Evolutionary conservation across 2,797 vertebrate genomes (phyloP), one percentile per base, ranked within the genome.

Genomic region (Lagodon rhomboides): DNA sequence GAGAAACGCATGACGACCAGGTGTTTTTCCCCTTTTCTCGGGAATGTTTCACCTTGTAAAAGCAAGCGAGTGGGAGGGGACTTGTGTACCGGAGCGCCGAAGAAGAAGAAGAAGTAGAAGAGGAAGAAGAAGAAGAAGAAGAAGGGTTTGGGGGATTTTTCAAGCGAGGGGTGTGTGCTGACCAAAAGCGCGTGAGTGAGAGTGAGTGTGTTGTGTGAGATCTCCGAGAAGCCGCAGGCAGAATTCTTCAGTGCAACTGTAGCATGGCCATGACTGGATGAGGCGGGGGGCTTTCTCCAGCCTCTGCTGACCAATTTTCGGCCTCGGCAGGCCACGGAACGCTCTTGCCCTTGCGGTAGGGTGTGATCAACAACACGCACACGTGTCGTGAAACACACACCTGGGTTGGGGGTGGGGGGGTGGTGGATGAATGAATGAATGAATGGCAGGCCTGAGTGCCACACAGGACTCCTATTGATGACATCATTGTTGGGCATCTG

Each of bases 21-120:
- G 94, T 94, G 93, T 91, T 91, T 95, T 95, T 94, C 88, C 89
- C 87, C 83, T 88, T 78, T 89, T 84, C 83, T 88, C 16, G 85
- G 92, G 92, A 94, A 92, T 90, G 90, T 95, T 95, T 95, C 94
- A 95, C 93, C 94, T 95, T 95, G 92, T 95, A 95, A 95, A 96
- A 90, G 87, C 73, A 68, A 82, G 68, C 1, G 70, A 87, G 88
- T 87, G 90, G 93, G 91, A 92, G 87, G 90, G 84, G 82, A 85
- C 83, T 82, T 85, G 89, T 86, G 85, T 86, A 80, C 87, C 47
- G 43, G 22, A 51, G 77, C 43, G 61, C 38, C 11, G 38, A 34
- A 7, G 34, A 34, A 34, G 34, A 34, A 34, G 34, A 27, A 27
- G 27, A 34, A 7, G 34, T 10, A 38, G 38, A 10, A 38, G 38